Evolutionary conservation across 2,113 vertebrate genomes (phyloP), one percentile per base, ranked within the genome.

Genomic region (Cyanoderma ruficeps): DNA sequence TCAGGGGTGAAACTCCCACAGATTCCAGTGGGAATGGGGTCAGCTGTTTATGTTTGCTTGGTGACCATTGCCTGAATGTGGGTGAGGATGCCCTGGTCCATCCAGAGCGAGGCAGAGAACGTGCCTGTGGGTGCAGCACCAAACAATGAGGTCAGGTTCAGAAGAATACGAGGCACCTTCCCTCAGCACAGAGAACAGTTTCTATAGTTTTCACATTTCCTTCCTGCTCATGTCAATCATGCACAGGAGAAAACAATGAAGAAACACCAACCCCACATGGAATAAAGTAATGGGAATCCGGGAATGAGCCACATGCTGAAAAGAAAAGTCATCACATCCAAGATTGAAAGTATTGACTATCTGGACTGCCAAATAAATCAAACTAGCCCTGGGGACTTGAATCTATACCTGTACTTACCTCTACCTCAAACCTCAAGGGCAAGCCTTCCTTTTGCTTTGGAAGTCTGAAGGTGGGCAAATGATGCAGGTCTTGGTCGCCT

Each of bases 131-230:
- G 39, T 2, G 5, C 75, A 85, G 55, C 55, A 78, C 56, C 49
- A 44, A 71, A 95, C 94, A 96, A 91, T 89, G 86, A 64, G 68
- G 72, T 87, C 86, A 81, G 68, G 19, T 49, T 68, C 47, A 81
- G 76, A 93, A 94, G 86, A 95, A 93, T 89, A 83, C 3, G 4
- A 96, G 89, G 83, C 83, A 95, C 93, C 83, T 94, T 96, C 52
- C 42, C 31, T 93, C 64, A 68, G 83, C 56, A 55, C 1, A 1
- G 44, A 89, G 94, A 92, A 94, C 35, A 90, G 70, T 93, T 93
- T 83, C 94, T 93, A 86, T 77, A 95, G 84, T 94, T 95, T 94
- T 50, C 75, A 93, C 27, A 59, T 90, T 96, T 97, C 95, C 95
- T 97, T 97, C 91, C 96, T 96, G 87, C 27, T 90, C 52, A 13